Evolutionary conservation across 2,888 invertebrate species (phyloP).

Genomic region (Limenitis camilla): DNA sequence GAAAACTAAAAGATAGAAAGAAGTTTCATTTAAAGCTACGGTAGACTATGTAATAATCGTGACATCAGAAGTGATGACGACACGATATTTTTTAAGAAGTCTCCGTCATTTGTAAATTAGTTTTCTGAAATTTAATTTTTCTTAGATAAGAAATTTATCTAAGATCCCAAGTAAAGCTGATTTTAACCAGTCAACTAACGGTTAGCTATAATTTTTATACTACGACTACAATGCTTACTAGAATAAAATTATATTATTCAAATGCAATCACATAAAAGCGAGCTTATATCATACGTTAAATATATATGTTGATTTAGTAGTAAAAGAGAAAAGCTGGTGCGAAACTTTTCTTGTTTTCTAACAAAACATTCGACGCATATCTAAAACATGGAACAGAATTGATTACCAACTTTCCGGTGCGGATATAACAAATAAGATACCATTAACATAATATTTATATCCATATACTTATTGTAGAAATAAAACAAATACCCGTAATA

Average conservation of each 20-base stretch:
- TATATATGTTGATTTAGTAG: neutral
- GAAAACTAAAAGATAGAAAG: too few species aligned
- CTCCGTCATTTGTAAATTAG: too few species aligned
- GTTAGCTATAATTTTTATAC: too few species aligned
- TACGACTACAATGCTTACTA: slow-evolving; percentile 4
- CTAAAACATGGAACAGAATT: slow-evolving; percentile 45
- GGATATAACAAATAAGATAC: neutral
- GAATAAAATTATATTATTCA: slow-evolving; percentile 4
- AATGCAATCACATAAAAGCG: slow-evolving; percentile 7
- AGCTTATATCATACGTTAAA: slow-evolving; percentile 1
- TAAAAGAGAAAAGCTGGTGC: slow-evolving; percentile 22
- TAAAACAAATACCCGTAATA: neutral
- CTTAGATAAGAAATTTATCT: too few species aligned
- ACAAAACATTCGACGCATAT: slow-evolving; percentile 40
- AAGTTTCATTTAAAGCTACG: too few species aligned
- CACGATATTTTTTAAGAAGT: too few species aligned
- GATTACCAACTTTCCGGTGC: slow-evolving; percentile 45
- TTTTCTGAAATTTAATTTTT: too few species aligned
- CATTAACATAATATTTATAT: neutral
- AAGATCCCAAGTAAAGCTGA: too few species aligned
- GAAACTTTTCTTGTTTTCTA: slow-evolving; percentile 45
- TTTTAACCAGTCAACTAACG: too few species aligned
- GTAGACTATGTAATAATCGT: too few species aligned
- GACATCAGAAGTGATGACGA: too few species aligned
- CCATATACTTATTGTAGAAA: neutral